Conservation (phyloP, 2,113 vertebrate species). For the Pachypanchax playfairii region DNA sequence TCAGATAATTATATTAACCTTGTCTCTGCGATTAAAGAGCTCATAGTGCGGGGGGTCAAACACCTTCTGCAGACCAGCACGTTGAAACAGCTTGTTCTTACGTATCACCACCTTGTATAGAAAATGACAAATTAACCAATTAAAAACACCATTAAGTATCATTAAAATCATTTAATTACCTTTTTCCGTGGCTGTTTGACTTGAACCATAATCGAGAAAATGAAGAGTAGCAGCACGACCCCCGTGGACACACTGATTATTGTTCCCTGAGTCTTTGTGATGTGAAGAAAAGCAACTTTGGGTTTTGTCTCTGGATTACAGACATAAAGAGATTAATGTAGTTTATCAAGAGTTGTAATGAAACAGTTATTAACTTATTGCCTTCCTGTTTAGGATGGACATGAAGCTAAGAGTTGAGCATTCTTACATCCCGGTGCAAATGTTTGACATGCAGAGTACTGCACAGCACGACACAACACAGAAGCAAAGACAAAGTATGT, state of each 20-base stretch:
- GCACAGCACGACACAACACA: constrained; percentile 8
- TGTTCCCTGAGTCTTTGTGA: constrained; percentile 91
- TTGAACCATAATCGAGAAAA: constrained; percentile 93
- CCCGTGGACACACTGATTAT: constrained; percentile 92
- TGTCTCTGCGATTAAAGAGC: constrained; percentile 90
- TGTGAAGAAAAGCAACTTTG: constrained; percentile 87
- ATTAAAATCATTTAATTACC: constrained; percentile 48
- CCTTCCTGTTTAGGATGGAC: neutral
- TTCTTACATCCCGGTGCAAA: neutral
- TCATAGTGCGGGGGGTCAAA: constrained; percentile 96
- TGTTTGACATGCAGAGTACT: neutral
- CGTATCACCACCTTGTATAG: constrained; percentile 85
- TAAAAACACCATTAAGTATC: neutral
- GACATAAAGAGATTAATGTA: constrained; percentile 16
- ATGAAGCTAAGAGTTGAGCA: neutral
- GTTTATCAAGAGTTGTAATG: neutral
- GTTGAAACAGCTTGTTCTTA: constrained; percentile 87
- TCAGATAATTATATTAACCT: constrained; percentile 50
- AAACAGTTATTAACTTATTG: constrained; percentile 25
- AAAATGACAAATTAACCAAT: neutral
- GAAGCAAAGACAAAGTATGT: neutral
- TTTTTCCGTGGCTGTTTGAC: constrained; percentile 96
- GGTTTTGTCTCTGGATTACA: constrained; percentile 87
- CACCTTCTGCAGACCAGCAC: constrained; percentile 88
- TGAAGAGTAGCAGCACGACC: constrained; percentile 90